Evolutionary conservation across 2,888 invertebrate species (phyloP), one percentile per base, ranked within the genome.

Genomic region (Catocala nupta): DNA sequence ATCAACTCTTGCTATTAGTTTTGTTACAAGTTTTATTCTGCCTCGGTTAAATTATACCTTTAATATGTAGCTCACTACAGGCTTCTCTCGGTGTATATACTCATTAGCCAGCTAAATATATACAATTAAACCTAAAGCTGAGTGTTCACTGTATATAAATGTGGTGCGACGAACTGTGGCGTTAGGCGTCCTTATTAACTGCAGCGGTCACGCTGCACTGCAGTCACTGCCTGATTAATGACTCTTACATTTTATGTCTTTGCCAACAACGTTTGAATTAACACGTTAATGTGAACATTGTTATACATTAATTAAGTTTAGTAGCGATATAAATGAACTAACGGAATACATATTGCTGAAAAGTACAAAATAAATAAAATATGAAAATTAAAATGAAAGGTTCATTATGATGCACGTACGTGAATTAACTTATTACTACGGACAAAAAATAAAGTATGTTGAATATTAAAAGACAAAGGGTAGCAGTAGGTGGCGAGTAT

Each of bases 131-230:
- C 59, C 55, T 66, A 72, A 75, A 75, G 63, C 64, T 44, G 12
- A 62, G 55, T 68, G 67, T 70, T 63, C 62, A 65, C 55, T 55
- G 55, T 62, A 62, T 65, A 71, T 66, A 66, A 72, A 66, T 65
- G 68, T 72, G 58, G 75, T 72, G 68, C 78, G 68, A 75, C 65
- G 78, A 72, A 77, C 76, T 77, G 73, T 70, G 59, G 75, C 66
- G 65, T 66, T 70, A 68, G 74, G 66, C 64, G 75, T 64, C 73
- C 78, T 77, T 77, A 75, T 75, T 77, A 72, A 75, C 61, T 77
- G 68, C 78, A 75, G 76, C 65, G 78, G 75, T 76, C 75, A 77
- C 65, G 62, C 63, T 68, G 78, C 66, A 75, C 67, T 75, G 75
- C 73, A 76, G 78, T 63, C 56, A 50, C 53, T 65, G 52, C 49